These are phyloP conservation scores for Orchestia grillus DNA, from an alignment of 1,140 invertebrate genomes.

Conservation along the genomic window DNA sequence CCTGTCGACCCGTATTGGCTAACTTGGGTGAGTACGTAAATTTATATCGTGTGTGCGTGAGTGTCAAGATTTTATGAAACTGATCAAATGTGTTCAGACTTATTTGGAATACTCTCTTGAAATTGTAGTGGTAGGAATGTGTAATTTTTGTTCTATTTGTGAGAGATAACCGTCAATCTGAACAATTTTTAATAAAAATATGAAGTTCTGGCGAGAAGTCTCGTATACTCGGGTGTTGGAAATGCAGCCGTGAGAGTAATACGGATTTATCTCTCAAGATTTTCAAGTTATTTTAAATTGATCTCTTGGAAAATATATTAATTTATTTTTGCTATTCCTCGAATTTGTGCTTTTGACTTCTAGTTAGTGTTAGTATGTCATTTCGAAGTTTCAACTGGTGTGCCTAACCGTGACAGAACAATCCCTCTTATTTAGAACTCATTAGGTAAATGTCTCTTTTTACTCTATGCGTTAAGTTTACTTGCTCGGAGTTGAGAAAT, in stretches of 20 bases:
- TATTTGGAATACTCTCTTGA: neutral
- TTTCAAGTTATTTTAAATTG: neutral
- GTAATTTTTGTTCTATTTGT: neutral
- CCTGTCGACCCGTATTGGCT: slow-evolving; percentile 68
- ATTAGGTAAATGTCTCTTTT: neutral
- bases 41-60: neutral
- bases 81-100: neutral
- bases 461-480: neutral
- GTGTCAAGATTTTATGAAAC: neutral
- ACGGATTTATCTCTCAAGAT: neutral
- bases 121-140: neutral
- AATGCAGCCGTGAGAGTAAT: too few relatives aligned
- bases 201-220: neutral
- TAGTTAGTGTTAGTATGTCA: neutral
- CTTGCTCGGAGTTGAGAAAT: neutral
- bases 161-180: neutral
- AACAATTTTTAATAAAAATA: neutral
- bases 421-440: neutral
- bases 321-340: neutral
- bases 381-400: neutral
- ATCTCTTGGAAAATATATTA: neutral
- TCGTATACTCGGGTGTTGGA: too few relatives aligned
- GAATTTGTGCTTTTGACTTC: neutral
- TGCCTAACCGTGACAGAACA: neutral
- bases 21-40: slow-evolving; percentile 66